phyloP scores from a whole-genome alignment of 1,140 invertebrate genomes.

The Drosophila tristis region DNA sequence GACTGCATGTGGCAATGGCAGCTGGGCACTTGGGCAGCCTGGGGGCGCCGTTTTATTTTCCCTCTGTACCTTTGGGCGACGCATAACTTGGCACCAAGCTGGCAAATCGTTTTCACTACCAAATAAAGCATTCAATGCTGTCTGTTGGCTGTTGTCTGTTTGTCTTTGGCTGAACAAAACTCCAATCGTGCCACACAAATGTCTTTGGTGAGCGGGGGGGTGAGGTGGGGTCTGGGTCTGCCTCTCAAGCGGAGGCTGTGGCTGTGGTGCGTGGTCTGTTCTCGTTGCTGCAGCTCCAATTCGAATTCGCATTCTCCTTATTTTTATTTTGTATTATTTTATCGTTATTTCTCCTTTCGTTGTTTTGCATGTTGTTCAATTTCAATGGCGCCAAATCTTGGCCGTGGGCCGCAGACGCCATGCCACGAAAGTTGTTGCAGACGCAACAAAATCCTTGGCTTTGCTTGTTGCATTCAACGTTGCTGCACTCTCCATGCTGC shows the following conservation, averaged over 20 bases:
- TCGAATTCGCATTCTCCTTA: conserved; percentile 31
- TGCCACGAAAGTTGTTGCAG: conserved; percentile 43
- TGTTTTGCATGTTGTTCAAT: conserved; percentile 70
- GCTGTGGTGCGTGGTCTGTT: conserved; percentile 42
- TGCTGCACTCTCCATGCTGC: conserved; percentile 5
- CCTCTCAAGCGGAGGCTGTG: conserved; percentile 22
- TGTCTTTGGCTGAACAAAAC: conserved; percentile 43
- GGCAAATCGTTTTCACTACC: conserved; percentile 81
- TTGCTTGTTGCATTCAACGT: conserved; percentile 55
- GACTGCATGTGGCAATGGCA: conserved; percentile 16
- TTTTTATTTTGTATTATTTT: not conserved
- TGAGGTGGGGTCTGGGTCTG: conserved; percentile 21
- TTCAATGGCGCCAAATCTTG: conserved; percentile 79
- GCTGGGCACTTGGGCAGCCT: conserved; percentile 14
- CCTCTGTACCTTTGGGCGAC: conserved; percentile 53
- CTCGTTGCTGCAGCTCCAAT: conserved; percentile 34
- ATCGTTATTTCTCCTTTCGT: not conserved
- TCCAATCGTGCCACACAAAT: conserved; percentile 51
- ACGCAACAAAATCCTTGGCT: conserved; percentile 69
- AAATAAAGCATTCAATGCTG: conserved; percentile 68
- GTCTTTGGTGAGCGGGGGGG: conserved; percentile 24
- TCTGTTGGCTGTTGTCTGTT: conserved; percentile 18
- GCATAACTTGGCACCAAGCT: conserved; percentile 80
- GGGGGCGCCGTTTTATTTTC: conserved; percentile 21
- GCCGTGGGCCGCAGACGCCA: conserved; percentile 66